Percentiles rank a stretch among this genome's conserved stretches.
phyloP scores from a whole-genome alignment of 2,888 invertebrate genomes.

The Tetranychus truncatus region DNA sequence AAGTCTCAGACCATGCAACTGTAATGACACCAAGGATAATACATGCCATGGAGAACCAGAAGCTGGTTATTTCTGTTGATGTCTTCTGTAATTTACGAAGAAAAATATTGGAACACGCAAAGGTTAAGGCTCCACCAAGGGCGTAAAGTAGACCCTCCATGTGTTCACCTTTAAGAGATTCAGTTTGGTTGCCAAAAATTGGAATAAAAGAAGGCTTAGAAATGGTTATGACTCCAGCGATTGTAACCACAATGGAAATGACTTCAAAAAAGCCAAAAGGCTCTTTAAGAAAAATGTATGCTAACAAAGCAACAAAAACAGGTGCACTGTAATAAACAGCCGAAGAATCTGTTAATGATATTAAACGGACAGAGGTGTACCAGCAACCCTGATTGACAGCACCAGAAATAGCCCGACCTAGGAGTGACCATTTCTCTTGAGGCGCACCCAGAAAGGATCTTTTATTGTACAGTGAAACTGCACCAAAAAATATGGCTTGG shows the following conservation, averaged over 20 bases:
- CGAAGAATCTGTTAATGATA: constrained; percentile 12
- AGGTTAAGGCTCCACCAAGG: constrained; percentile 2
- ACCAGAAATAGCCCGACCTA: constrained; percentile 6
- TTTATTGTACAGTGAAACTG: constrained; percentile 4
- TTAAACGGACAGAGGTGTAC: constrained; percentile 6
- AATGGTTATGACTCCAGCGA: constrained; percentile 8
- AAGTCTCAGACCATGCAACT: neutral
- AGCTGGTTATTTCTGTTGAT: neutral
- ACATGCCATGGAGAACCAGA: constrained; percentile 9
- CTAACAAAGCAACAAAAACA: constrained; percentile 9
- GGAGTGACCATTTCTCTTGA: neutral
- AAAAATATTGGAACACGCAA: constrained; percentile 7
- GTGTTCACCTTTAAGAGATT: constrained; percentile 2
- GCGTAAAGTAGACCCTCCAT: constrained; percentile 7
- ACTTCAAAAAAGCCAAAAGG: constrained; percentile 10
- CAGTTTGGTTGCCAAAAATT: constrained; percentile 3
- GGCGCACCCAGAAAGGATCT: neutral
- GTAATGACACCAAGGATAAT: neutral
- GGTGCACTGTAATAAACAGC: constrained; percentile 11
- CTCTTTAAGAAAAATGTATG: constrained; percentile 11
- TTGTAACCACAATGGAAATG: neutral
- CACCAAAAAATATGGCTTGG: constrained; percentile 1
- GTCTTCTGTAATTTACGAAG: constrained; percentile 15
- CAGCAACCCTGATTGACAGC: neutral
- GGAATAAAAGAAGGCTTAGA: constrained; percentile 11